These are phyloP conservation scores for Xerus inauris DNA, from an alignment of 2,113 vertebrate genomes.

Conservation along the genomic window DNA sequence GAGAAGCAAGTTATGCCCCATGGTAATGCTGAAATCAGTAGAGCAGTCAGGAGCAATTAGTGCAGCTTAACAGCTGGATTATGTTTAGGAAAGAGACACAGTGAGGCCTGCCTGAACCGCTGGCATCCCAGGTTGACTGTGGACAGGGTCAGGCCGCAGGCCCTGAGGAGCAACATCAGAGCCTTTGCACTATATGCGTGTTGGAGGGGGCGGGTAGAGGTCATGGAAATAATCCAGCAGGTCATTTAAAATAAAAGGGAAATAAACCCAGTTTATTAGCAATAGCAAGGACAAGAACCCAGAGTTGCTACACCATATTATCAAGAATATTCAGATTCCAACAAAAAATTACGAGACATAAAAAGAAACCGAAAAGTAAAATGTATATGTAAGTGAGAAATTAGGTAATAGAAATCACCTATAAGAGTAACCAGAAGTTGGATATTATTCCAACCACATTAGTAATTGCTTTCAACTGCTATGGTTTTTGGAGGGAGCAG, in stretches of 20 bases:
- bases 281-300: neutral
- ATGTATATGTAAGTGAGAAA: too few species aligned
- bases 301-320: neutral
- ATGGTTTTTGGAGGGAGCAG: too few species aligned
- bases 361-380: neutral
- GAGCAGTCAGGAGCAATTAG: neutral
- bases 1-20: neutral
- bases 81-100: neutral
- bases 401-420: neutral
- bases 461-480: accelerated
- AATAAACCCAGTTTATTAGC: neutral
- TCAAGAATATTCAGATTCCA: neutral
- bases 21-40: neutral
- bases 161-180: neutral
- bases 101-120: neutral
- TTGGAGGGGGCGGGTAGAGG: neutral
- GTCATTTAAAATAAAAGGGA: neutral
- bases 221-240: neutral
- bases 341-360: neutral
- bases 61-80: neutral
- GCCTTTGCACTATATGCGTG: too few species aligned
- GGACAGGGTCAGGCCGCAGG: neutral
- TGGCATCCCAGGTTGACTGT: too few species aligned
- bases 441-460: neutral
- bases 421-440: neutral